Conservation (phyloP, 37 sponge, comb jelly and placozoan species). For the Geodia barretti region DNA sequence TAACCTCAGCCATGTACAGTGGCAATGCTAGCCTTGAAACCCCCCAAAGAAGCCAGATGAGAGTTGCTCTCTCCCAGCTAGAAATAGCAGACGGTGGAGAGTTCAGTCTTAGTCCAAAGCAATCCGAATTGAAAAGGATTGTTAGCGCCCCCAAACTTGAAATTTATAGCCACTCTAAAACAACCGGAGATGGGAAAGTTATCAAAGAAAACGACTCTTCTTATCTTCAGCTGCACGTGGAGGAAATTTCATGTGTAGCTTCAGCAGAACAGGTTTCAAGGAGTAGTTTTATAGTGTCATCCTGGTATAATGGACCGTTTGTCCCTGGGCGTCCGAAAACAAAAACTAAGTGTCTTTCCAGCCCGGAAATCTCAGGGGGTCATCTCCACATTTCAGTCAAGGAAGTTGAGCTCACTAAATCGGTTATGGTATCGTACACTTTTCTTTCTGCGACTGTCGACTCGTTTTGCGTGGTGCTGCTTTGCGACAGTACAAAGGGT, state of each 20-base stretch:
- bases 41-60: slow-evolving; percentile 22
- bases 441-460: neutral
- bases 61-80: neutral
- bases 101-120: neutral
- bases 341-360: neutral
- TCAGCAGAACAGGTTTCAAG: slow-evolving; percentile 11
- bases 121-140: neutral
- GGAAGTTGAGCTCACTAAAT: neutral
- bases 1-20: slow-evolving; percentile 60
- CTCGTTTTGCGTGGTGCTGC: neutral
- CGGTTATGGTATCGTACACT: neutral
- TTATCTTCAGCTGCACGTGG: neutral
- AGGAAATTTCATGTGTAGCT: neutral
- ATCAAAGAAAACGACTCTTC: slow-evolving; percentile 5
- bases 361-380: neutral
- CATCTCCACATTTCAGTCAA: slow-evolving; percentile 13
- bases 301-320: slow-evolving; percentile 5
- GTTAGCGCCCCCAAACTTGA: neutral
- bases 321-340: neutral
- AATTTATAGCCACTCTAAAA: slow-evolving; percentile 9
- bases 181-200: neutral
- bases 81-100: neutral
- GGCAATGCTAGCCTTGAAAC: slow-evolving; percentile 54
- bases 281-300: slow-evolving; percentile 9
- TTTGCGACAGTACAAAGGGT: neutral